Base-by-base conservation (phyloP, 2,113 vertebrate species). In the Tyto alba region DNA sequence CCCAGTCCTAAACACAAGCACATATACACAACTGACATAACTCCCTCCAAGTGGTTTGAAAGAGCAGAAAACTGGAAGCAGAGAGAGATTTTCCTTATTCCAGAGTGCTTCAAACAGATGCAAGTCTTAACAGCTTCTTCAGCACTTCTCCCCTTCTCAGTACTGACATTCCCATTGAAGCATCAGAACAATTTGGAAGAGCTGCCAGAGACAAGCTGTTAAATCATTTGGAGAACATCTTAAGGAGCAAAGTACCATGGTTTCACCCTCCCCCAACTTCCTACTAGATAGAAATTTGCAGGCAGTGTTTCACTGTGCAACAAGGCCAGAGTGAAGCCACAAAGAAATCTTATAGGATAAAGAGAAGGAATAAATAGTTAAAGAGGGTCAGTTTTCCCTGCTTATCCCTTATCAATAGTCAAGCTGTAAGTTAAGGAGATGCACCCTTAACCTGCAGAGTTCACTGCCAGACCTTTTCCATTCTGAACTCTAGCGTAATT, bases 341-440 rank as follows among this genome's bases (percentile, higher is more conserved):
- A 62, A 72, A 85, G 89, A 72, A 79, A 82, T 80, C 45, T 69
- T 87, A 73, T 6, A 89, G 29, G 48, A 72, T 68, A 88, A 95
- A 85, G 50, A 85, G 55, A 34, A 76, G n/a, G 21, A 92, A 95
- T 96, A 79, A 96, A 96, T 89, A 94, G 38, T 94, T 96, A 91
- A 94, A 93, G 66, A 92, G 57, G 29, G 62, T 96, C 85, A 83
- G 71, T 73, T 95, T 94, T 75, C 88, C 50, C 50, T 53, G 23
- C 55, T 85, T 32, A 73, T 26, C 89, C 67, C 55, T 91, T n/a
- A 92, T 92, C 88, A 84, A 36, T 22, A 90, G 52, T 50, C 41
- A 82, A 80, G 27, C 32, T 88, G 88, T 76, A 96, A 95, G 45
- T 38, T 85, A 95, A 95, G 95, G 75, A 96, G 71, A 79, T 19